Evolutionary conservation across 2,113 vertebrate species (phyloP), one percentile per base, ranked within the genome.

Genomic region (Deroptyus accipitrinus): DNA sequence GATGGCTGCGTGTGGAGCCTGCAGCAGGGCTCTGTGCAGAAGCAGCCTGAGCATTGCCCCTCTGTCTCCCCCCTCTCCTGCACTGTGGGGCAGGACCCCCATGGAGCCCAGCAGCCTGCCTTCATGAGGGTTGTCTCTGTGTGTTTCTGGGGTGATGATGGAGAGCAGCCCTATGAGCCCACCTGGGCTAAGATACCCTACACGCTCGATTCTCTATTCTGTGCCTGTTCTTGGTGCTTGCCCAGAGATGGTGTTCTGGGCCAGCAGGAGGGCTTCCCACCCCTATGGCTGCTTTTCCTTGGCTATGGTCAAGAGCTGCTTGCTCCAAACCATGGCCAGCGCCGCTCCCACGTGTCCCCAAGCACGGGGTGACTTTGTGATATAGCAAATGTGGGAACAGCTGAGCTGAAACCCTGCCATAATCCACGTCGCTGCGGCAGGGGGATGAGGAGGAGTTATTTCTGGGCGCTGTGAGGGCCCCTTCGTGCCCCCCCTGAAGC

Each of bases 381-480:
- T 46, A 11, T 30, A 66, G 39, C 33, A 23, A 59, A 61, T 49
- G 63, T 37, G 82, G 59, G 11, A 79, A 33, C 57, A 83, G 79
- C 90, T 37, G 81, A 77, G 66, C 66, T 88, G 82, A 83, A 79
- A 35, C 63, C 22, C 39, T 90, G 88, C 85, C 13, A 3, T 62
- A 52, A 30, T 3, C 74, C 37, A 13, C 2, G 4, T 42, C 3
- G 4, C 81, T 5, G 48, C 19, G 72, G 75, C 49, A 35, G 23
- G 30, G 33, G 33, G 48, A 42, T 35, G 69, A 92, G 74, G 12
- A 49, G 39, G 44, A 59, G 63, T 39, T 96, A 89, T 95, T 96
- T 79, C 76, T 2, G 48, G 79, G 66, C 18, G 39, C 41, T 10
- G 22, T 85, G 72, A 81, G 70, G 37, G 44, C 70, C 27, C 31